Conservation (phyloP, 2,888 invertebrate species). For the Girardia tigrina region DNA sequence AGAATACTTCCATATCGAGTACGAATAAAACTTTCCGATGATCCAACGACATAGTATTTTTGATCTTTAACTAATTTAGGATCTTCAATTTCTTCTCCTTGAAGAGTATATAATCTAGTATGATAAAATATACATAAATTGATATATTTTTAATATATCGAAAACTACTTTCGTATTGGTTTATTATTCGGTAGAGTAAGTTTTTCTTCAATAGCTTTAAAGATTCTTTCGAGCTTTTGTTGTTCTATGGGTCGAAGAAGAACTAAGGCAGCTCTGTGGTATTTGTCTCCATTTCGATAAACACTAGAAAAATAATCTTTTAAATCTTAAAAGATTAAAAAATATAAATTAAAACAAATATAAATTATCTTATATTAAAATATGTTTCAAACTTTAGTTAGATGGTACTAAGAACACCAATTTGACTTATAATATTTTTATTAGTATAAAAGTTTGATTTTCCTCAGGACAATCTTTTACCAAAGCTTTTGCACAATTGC, state of each 20-base stretch:
- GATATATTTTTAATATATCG: too few species aligned
- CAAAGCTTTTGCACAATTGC: too few species aligned
- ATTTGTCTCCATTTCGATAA: background rate
- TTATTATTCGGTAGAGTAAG: background rate
- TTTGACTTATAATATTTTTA: too few species aligned
- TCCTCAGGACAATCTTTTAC: too few species aligned
- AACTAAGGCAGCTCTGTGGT: background rate
- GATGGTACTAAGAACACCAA: too few species aligned
- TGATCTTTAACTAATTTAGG: background rate
- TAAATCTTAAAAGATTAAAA: too few species aligned
- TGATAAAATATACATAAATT: too few species aligned
- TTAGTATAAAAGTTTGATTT: too few species aligned
- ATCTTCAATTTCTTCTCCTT: background rate
- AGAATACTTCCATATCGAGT: background rate
- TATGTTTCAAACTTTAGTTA: too few species aligned
- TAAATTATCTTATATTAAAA: too few species aligned
- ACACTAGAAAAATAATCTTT: too few species aligned
- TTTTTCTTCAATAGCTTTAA: conserved; percentile 5
- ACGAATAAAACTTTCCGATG: background rate
- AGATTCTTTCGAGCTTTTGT: background rate
- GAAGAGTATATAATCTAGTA: background rate
- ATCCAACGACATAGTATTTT: background rate
- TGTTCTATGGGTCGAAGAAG: background rate
- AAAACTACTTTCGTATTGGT: background rate
- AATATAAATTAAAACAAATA: too few species aligned